These are phyloP conservation scores for Coptotermes formosanus DNA, from an alignment of 1,140 invertebrate genomes.

Conservation along the genomic window DNA sequence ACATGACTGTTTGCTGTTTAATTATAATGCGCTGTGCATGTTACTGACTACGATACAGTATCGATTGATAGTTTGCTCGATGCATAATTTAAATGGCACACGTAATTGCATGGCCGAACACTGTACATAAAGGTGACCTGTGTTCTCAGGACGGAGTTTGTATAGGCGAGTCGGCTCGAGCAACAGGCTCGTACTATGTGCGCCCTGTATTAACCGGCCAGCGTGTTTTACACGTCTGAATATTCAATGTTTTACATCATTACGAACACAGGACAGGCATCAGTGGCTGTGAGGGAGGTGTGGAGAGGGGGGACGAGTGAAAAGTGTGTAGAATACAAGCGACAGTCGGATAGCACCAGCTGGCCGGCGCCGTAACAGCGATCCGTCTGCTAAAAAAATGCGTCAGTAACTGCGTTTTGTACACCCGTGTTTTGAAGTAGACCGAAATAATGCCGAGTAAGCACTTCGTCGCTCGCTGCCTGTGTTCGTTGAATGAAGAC, in stretches of 20 bases:
- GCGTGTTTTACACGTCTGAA: constrained; percentile 8
- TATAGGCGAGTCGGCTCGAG: not conserved
- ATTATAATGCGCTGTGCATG: constrained; percentile 30
- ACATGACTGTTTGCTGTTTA: constrained; percentile 27
- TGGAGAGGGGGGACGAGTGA: not conserved
- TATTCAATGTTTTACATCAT: not conserved
- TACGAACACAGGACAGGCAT: not conserved
- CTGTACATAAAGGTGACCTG: constrained; percentile 30
- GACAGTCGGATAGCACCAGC: not conserved
- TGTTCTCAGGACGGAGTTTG: constrained; percentile 16
- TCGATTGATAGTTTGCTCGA: constrained; percentile 28
- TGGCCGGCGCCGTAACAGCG: not conserved
- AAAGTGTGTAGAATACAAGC: not conserved
- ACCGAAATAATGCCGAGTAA: not conserved
- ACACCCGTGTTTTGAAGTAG: not conserved
- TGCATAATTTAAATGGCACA: constrained; percentile 29
- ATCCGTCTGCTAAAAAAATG: not conserved
- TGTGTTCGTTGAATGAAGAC: too few species aligned
- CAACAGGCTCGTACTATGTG: not conserved
- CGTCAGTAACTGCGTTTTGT: not conserved
- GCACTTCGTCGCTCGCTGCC: too few species aligned
- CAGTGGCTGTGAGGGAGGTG: too few species aligned
- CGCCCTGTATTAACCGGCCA: constrained; percentile 7
- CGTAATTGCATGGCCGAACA: constrained; percentile 28
- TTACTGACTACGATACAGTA: constrained; percentile 19